A percentile compares a stretch with the other conserved stretches of the same genome.
These are phyloP conservation scores for Blera fallax DNA, from an alignment of 2,888 invertebrate species.

Conservation along the genomic window DNA sequence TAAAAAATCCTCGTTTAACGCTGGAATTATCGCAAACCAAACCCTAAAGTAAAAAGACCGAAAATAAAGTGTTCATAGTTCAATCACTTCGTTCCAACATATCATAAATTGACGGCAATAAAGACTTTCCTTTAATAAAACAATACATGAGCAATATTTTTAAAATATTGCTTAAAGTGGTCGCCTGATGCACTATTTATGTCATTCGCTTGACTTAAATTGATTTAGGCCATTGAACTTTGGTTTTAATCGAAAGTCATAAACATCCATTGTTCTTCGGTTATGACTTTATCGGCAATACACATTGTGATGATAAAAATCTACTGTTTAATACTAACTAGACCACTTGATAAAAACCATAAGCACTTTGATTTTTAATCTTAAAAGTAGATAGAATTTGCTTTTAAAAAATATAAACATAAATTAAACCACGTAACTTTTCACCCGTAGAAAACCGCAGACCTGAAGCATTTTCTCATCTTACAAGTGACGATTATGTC, in stretches of 20 bases:
- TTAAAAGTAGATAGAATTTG: background rate
- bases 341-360: background rate
- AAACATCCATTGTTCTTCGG: background rate
- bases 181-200: too few species aligned
- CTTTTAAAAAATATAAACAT: background rate
- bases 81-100: too few species aligned
- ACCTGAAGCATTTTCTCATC: background rate
- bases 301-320: background rate
- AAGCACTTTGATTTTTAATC: background rate
- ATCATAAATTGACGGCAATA: too few species aligned
- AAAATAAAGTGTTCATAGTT: too few species aligned
- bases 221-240: background rate
- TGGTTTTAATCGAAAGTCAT: background rate
- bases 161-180: too few species aligned
- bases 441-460: conserved; percentile 10
- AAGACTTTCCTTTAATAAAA: too few species aligned
- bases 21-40: too few species aligned
- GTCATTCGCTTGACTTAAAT: background rate
- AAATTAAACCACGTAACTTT: background rate
- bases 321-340: background rate
- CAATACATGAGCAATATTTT: too few species aligned
- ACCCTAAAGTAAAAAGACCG: too few species aligned
- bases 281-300: background rate
- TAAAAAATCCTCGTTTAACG: too few species aligned
- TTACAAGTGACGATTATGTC: conserved; percentile 28